Conservation (phyloP, 2,888 invertebrate species). For the Gryllus longicercus region DNA sequence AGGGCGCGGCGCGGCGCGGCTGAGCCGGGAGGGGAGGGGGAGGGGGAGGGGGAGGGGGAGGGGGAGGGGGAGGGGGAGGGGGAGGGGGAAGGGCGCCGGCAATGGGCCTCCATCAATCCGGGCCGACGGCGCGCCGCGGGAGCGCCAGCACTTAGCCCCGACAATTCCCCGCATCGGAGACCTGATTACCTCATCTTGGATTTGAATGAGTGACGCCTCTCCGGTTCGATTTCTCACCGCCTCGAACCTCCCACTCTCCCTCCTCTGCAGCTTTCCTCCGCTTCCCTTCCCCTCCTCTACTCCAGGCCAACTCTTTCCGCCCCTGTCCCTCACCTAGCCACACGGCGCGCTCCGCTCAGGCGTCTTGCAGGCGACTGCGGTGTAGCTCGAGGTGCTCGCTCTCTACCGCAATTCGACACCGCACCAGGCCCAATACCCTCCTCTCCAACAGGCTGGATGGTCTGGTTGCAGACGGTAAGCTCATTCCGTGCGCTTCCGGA, state of each 20-base stretch:
- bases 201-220: slow-evolving; percentile 32
- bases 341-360: too few species aligned
- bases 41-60: too few species aligned
- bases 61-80: not conserved
- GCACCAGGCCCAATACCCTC: too few species aligned
- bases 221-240: slow-evolving; percentile 24
- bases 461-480: too few species aligned
- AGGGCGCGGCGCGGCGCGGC: not conserved
- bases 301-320: too few species aligned
- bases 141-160: slow-evolving; percentile 20
- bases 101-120: slow-evolving; percentile 8
- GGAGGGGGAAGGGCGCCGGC: not conserved
- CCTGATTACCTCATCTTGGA: slow-evolving; percentile 33
- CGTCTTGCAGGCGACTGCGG: too few species aligned
- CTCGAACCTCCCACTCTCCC: not conserved
- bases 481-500: too few species aligned
- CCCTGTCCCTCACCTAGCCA: too few species aligned
- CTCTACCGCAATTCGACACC: too few species aligned
- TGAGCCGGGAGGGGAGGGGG: not conserved
- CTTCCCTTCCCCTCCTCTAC: not conserved
- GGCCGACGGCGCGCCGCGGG: not conserved
- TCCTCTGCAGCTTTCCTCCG: not conserved
- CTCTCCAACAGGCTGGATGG: too few species aligned
- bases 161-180: slow-evolving; percentile 30
- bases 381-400: too few species aligned